Percentiles rank a stretch among this genome's conserved stretches.
phyloP scores from a whole-genome alignment of 2,797 vertebrate species.

The Garrulus glandarius region DNA sequence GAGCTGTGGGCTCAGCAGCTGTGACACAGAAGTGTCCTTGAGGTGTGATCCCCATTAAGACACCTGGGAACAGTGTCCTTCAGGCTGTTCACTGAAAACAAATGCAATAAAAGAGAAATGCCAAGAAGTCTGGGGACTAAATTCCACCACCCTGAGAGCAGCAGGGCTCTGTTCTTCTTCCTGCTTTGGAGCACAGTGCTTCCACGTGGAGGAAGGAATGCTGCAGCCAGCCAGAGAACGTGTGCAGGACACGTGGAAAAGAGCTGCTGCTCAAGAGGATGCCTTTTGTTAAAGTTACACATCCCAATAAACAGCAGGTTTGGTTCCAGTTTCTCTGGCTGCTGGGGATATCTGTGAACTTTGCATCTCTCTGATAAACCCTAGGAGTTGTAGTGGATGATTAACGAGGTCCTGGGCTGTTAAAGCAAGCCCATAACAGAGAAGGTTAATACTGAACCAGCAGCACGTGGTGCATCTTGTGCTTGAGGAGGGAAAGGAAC shows the following conservation, averaged over 20 bases:
- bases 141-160: neutral
- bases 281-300: neutral
- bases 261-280: neutral
- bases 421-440: fast-evolving
- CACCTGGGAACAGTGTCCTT: neutral
- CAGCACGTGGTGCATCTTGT: neutral
- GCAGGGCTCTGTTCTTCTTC: neutral
- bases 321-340: neutral
- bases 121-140: too few relatives aligned
- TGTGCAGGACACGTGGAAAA: neutral
- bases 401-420: neutral
- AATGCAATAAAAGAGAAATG: neutral
- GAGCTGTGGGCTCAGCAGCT: neutral
- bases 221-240: neutral
- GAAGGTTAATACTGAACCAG: neutral
- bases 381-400: neutral
- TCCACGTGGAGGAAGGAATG: neutral
- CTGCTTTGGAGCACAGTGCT: neutral
- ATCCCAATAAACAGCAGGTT: neutral
- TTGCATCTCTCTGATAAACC: constrained; percentile 8
- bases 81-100: fast-evolving
- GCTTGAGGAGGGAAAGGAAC: neutral
- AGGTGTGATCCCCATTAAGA: neutral
- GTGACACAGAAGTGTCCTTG: neutral
- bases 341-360: neutral